Percentiles rank a stretch among this genome's conserved stretches.
Conservation (phyloP, 2,113 vertebrate species). For the Ptilonorhynchus violaceus region DNA sequence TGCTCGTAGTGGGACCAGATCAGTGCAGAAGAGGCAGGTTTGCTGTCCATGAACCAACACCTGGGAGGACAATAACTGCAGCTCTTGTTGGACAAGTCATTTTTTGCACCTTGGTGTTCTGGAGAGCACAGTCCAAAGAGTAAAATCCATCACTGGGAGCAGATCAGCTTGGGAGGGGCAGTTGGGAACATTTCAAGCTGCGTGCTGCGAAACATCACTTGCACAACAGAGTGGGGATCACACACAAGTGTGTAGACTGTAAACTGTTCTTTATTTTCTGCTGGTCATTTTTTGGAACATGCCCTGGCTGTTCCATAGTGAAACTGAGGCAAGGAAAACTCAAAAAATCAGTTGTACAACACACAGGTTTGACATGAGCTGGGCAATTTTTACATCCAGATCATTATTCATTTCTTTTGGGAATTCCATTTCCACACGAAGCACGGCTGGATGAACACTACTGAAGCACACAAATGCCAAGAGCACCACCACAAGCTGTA, state of each 20-base stretch:
- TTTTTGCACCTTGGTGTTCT: background rate
- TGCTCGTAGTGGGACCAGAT: background rate
- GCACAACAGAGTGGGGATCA: background rate
- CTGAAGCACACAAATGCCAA: background rate
- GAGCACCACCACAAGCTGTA: background rate
- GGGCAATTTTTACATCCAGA: background rate
- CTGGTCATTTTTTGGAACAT: background rate
- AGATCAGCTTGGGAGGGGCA: fast-evolving
- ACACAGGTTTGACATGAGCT: background rate
- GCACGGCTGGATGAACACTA: background rate
- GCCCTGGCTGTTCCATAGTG: background rate
- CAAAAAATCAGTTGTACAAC: background rate
- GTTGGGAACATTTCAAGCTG: background rate
- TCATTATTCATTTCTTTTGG: background rate
- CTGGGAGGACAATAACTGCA: background rate
- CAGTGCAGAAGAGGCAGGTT: fast-evolving
- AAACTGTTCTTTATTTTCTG: constrained; percentile 43
- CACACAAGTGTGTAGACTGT: background rate
- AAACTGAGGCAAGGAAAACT: background rate
- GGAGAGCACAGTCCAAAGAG: background rate
- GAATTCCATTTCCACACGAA: background rate
- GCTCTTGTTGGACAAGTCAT: background rate
- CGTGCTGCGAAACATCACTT: background rate
- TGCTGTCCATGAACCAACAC: background rate
- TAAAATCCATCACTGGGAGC: background rate